phyloP scores from a whole-genome alignment of 2,113 vertebrate genomes.

The Hemibagrus wyckioides region DNA sequence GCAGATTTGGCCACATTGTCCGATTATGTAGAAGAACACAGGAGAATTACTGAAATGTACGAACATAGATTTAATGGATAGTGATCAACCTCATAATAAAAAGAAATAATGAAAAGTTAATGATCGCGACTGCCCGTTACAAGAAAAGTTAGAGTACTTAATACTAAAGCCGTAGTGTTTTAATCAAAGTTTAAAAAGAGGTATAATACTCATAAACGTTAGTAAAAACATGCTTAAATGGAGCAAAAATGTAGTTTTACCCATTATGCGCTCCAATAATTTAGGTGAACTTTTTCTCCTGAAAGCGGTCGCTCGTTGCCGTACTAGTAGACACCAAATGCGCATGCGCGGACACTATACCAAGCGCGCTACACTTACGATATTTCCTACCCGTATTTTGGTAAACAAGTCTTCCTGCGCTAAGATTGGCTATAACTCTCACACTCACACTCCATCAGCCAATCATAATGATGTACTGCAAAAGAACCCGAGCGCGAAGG shows the following conservation, averaged over 20 bases:
- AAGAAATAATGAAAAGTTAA: neutral
- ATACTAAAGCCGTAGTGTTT: neutral
- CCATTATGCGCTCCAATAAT: neutral
- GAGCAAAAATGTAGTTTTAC: neutral
- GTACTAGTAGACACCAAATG: neutral
- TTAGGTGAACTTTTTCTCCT: neutral
- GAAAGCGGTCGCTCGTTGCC: neutral
- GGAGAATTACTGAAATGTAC: neutral
- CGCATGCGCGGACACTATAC: neutral
- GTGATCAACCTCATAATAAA: neutral
- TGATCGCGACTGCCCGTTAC: neutral
- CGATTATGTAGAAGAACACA: neutral
- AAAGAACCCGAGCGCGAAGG: neutral
- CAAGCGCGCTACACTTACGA: neutral
- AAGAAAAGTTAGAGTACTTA: neutral
- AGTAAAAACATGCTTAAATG: neutral
- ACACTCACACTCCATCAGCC: neutral
- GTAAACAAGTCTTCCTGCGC: neutral
- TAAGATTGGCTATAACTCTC: neutral
- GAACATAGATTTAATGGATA: neutral
- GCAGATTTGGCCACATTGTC: neutral
- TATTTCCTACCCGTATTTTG: neutral
- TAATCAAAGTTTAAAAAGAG: neutral
- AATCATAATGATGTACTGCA: neutral
- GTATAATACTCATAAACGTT: neutral